Conservation (phyloP, 1,140 invertebrate genomes). For the Coptotermes formosanus region DNA sequence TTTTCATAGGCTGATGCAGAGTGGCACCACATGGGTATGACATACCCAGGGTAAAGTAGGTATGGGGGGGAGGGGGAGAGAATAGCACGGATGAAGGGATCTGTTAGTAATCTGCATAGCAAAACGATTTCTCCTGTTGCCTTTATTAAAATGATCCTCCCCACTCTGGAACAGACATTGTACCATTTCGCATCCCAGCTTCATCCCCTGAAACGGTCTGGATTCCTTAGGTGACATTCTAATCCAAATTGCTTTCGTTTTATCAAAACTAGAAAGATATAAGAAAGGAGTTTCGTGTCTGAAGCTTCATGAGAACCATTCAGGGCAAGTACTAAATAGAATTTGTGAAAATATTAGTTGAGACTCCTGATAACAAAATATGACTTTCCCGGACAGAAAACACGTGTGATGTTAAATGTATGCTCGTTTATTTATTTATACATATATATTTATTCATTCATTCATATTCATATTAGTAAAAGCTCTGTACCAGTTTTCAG, state of each 20-base stretch:
- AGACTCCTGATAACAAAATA: too few relatives aligned
- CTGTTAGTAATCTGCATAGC: constrained; percentile 26
- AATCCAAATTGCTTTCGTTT: neutral
- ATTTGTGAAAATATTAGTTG: too few relatives aligned
- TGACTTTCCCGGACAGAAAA: too few relatives aligned
- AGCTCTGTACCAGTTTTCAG: too few relatives aligned
- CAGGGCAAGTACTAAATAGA: too few relatives aligned
- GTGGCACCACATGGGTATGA: constrained; percentile 28
- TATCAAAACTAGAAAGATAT: neutral
- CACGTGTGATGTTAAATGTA: too few relatives aligned
- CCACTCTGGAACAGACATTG: neutral
- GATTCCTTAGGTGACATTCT: neutral
- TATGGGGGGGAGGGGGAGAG: neutral
- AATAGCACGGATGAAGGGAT: constrained; percentile 19
- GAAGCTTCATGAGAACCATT: too few relatives aligned
- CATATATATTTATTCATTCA: too few relatives aligned
- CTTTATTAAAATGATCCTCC: constrained; percentile 30
- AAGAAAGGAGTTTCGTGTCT: too few relatives aligned
- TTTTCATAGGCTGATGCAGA: constrained; percentile 24
- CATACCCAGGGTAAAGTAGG: constrained; percentile 30
- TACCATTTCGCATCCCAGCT: neutral
- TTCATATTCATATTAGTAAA: too few relatives aligned
- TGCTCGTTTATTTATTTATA: too few relatives aligned
- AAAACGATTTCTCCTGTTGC: constrained; percentile 31
- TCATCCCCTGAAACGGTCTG: neutral